These are phyloP conservation scores for Carterocephalus palaemon DNA, from an alignment of 2,888 invertebrate species.

Conservation along the genomic window DNA sequence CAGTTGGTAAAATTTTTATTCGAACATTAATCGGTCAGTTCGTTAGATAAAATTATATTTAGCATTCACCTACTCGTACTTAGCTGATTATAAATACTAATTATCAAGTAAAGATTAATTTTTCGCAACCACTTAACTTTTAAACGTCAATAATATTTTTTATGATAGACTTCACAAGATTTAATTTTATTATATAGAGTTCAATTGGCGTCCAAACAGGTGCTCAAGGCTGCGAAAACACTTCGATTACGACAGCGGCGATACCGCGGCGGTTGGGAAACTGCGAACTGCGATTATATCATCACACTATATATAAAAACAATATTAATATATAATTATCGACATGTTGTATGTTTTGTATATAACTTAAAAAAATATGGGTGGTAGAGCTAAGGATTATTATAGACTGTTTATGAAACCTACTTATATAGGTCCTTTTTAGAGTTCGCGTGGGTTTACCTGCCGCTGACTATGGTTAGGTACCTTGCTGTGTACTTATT, in stretches of 20 bases:
- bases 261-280: conserved; percentile 15
- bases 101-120: too few species aligned
- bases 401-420: neutral
- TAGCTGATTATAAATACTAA: too few species aligned
- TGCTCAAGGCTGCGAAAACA: conserved; percentile 21
- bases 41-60: too few species aligned
- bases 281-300: conserved; percentile 18
- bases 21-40: too few species aligned
- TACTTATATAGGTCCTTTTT: too few species aligned
- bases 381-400: neutral
- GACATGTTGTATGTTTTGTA: neutral
- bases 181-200: conserved; percentile 10
- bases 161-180: neutral
- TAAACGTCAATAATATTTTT: neutral
- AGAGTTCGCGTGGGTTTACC: too few species aligned
- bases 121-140: neutral
- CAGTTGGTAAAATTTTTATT: too few species aligned
- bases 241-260: conserved; percentile 21
- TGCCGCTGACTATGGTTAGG: too few species aligned
- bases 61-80: too few species aligned
- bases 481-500: too few species aligned
- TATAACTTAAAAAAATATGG: neutral
- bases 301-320: conserved; percentile 15
- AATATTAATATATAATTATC: neutral
- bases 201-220: neutral